Evolutionary conservation across 2,797 vertebrate genomes (phyloP).

Genomic region (Anabacerthia variegaticeps): DNA sequence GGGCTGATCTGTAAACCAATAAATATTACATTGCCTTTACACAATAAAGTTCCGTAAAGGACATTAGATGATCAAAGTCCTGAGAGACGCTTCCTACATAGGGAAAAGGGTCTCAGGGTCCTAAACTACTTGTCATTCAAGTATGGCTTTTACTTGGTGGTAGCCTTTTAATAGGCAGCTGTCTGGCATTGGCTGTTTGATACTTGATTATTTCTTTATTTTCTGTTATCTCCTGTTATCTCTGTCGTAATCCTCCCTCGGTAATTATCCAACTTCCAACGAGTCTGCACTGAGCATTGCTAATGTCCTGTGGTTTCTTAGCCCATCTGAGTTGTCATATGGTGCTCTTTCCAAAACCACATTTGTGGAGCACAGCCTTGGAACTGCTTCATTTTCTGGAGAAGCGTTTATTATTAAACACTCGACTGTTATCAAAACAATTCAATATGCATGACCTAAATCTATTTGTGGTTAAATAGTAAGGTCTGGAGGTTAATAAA

Average conservation of each 20-base stretch:
- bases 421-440: constrained; percentile 44
- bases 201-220: neutral
- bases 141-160: neutral
- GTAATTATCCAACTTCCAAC: neutral
- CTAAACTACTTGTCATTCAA: neutral
- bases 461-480: constrained; percentile 65
- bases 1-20: constrained; percentile 56
- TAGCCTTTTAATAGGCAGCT: neutral
- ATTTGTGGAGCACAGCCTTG: constrained; percentile 41
- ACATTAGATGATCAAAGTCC: constrained; percentile 49
- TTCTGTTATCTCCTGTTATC: neutral
- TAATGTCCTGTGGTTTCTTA: constrained; percentile 40
- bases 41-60: constrained; percentile 34
- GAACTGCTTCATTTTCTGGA: constrained; percentile 58
- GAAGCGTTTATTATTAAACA: constrained; percentile 48
- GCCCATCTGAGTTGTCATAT: constrained; percentile 44
- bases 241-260: constrained; percentile 4
- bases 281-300: neutral
- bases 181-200: neutral
- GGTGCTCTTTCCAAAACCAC: constrained; percentile 51
- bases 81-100: neutral
- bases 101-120: neutral
- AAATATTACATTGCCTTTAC: constrained; percentile 58
- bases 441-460: constrained; percentile 47
- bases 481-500: constrained; percentile 51